These are phyloP conservation scores for Coecobrya sp. DNA, from an alignment of 2,888 invertebrate species.

Conservation along the genomic window DNA sequence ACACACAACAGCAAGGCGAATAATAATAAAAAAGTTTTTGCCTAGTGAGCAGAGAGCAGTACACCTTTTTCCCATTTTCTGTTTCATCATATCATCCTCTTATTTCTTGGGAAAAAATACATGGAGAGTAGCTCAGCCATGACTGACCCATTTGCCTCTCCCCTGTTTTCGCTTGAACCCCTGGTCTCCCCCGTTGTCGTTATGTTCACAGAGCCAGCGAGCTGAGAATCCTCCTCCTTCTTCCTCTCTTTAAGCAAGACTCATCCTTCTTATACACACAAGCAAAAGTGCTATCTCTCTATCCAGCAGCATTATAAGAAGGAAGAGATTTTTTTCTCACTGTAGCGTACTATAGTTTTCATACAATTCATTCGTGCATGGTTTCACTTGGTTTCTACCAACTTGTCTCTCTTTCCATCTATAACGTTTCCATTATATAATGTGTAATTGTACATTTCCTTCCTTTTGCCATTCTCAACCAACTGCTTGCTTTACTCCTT, in stretches of 20 bases:
- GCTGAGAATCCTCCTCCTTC: constrained; percentile 49
- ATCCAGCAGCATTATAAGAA: not conserved
- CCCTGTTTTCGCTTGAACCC: constrained; percentile 64
- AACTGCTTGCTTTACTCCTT: not conserved
- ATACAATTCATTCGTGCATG: not conserved
- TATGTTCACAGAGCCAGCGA: not conserved
- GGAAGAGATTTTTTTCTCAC: not conserved
- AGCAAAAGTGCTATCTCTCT: not conserved
- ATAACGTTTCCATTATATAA: not conserved
- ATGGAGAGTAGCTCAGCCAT: constrained; percentile 69
- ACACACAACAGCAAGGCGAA: not conserved
- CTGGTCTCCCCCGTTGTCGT: constrained; percentile 16
- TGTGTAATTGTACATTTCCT: constrained; percentile 34
- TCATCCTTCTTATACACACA: not conserved
- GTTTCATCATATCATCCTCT: not conserved
- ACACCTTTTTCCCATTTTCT: not conserved
- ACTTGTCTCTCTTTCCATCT: not conserved
- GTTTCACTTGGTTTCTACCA: not conserved
- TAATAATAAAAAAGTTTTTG: not conserved
- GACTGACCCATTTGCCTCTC: constrained; percentile 82
- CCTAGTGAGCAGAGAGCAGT: too few relatives aligned
- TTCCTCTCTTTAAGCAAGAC: constrained; percentile 35
- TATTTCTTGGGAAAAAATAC: not conserved
- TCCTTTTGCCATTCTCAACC: not conserved
- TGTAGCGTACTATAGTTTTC: not conserved